Percentiles rank a stretch among this genome's conserved stretches.
Evolutionary conservation across 2,888 invertebrate species (phyloP).

Genomic region (Epinotia ramella): DNA sequence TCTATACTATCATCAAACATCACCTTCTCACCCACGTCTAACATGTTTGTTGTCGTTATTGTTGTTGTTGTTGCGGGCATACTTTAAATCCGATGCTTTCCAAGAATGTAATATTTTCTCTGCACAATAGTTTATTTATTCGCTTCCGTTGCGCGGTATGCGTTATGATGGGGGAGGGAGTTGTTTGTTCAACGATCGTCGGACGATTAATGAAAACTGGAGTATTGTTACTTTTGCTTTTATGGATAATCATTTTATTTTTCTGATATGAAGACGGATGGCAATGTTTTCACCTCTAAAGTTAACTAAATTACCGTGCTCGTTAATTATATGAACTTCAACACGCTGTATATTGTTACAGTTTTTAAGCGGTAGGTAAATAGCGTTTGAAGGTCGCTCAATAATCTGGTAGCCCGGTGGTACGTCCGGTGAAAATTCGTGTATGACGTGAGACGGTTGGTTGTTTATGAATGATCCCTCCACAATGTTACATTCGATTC

Average conservation of each 20-base stretch:
- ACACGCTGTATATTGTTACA: background rate
- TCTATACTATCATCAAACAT: constrained; percentile 29
- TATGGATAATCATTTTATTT: constrained; percentile 33
- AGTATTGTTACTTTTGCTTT: background rate
- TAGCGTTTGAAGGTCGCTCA: constrained; percentile 16
- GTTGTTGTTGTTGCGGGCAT: constrained; percentile 24
- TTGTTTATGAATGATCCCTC: constrained; percentile 45
- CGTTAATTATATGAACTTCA: constrained; percentile 9
- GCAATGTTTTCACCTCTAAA: constrained; percentile 23
- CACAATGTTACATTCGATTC: constrained; percentile 45
- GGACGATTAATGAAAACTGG: background rate
- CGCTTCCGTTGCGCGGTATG: no score
- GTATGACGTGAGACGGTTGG: constrained; percentile 38
- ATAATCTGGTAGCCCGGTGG: constrained; percentile 40
- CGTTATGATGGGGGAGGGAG: no score
- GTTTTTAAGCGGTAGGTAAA: constrained; percentile 17
- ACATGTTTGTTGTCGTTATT: no score
- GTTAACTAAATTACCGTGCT: background rate
- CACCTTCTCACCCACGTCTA: constrained; percentile 36
- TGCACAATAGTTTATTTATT: background rate
- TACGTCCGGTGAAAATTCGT: constrained; percentile 33
- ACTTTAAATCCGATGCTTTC: constrained; percentile 32
- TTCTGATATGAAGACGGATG: constrained; percentile 11
- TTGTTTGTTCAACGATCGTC: background rate
- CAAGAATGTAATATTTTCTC: constrained; percentile 16